Percentiles rank a stretch among this genome's conserved stretches.
Evolutionary conservation across 2,888 invertebrate species (phyloP).

Genomic region (Ametastegia equiseti): DNA sequence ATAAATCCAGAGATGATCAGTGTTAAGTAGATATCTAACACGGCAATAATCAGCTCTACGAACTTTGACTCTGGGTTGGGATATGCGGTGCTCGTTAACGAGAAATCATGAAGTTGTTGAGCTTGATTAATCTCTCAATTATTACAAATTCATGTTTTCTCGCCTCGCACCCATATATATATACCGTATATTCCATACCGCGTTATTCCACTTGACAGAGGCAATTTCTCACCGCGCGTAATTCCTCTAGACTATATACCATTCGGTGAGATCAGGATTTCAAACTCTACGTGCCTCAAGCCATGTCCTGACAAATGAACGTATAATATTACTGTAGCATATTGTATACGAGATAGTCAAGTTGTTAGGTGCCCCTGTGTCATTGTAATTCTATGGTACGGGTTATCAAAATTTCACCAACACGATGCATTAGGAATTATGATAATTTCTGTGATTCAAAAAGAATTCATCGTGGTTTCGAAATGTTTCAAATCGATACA

Average conservation of each 20-base stretch:
- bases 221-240: constrained; percentile 4
- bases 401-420: background rate
- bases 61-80: constrained; percentile 22
- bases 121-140: constrained; percentile 41
- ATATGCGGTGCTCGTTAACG: constrained; percentile 33
- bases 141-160: constrained; percentile 46
- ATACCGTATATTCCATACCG: background rate
- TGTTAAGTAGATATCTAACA: background rate
- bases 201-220: constrained; percentile 14
- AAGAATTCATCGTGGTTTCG: too few species aligned
- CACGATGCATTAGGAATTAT: background rate
- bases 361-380: background rate
- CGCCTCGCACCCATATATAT: background rate
- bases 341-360: background rate
- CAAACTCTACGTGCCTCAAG: constrained; percentile 13
- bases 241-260: constrained; percentile 3
- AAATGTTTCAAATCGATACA: too few species aligned
- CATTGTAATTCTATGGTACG: background rate
- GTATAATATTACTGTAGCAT: background rate
- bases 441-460: background rate
- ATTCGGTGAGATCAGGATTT: constrained; percentile 19
- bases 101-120: constrained; percentile 19
- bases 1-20: too few species aligned
- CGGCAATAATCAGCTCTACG: constrained; percentile 11
- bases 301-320: constrained; percentile 12